Evolutionary conservation across 2,797 vertebrate species (phyloP), one percentile per base, ranked within the genome.

Genomic region (Acomys russatus): DNA sequence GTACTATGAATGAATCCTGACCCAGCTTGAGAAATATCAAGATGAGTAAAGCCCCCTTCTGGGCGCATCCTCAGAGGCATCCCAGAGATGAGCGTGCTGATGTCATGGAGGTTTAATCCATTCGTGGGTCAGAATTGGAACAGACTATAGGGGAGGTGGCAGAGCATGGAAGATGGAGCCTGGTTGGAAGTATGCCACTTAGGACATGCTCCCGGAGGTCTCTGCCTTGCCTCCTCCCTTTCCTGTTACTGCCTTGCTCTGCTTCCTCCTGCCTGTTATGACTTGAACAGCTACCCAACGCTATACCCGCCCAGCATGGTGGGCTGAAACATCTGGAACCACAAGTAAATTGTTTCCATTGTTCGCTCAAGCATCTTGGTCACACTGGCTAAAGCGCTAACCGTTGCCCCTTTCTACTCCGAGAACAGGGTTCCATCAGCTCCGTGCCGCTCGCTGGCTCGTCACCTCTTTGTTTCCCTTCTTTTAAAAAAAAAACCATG

Each of bases 301-400:
- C 7, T 6, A 44, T 56, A 25, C 20, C 28, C 17, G 3, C 49
- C 64, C 28, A 18, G 30, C 33, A 0, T 0, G 1, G 6, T 12
- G 38, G 49, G 9, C 74, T 35, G 30, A 90, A 18, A 66, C 61
- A 15, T 66, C 25, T 23, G 9, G 38, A 77, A 51, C 38, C 59
- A n/a, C 7, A 33, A 23, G 44, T 25, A 76, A 38, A 9, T n/a
- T 66, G 12, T 25, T 59, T 33, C 70, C 5, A 14, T 22, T 91
- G 64, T 80, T 56, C 3, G 12, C 51, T 1, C 77, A 33, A 20
- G 51, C 54, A 82, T 33, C 66, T 17, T 61, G 51, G 89, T 80
- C 35, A 38, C 76, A 56, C 22, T 33, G n/a, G 38, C 7, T 1
- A 70, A 33, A 66, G 22, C n/a, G 61, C 14, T 73, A 68, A n/a